These are phyloP conservation scores for Callithrix jacchus DNA, from an alignment of 2,113 vertebrate genomes.

Conservation along the genomic window DNA sequence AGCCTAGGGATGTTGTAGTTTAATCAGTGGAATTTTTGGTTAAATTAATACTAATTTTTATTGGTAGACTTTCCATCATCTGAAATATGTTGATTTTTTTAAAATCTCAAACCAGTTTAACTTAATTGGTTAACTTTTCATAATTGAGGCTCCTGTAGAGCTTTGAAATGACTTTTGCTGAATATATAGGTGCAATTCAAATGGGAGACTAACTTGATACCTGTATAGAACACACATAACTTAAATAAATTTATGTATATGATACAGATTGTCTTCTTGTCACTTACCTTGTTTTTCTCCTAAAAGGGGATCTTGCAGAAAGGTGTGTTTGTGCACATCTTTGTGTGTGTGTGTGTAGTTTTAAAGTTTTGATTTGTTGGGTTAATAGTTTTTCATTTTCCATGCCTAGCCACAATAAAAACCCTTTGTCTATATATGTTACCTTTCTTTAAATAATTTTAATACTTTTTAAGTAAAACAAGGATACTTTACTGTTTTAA, in stretches of 20 bases:
- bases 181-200: neutral
- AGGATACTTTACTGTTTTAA: conserved; percentile 30
- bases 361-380: conserved; percentile 62
- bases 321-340: conserved; percentile 26
- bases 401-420: neutral
- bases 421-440: conserved; percentile 16
- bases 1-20: neutral
- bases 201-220: neutral
- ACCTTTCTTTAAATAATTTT: conserved; percentile 23
- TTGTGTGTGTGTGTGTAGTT: conserved; percentile 2
- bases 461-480: conserved; percentile 60
- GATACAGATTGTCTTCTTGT: conserved; percentile 31
- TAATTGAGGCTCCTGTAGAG: neutral
- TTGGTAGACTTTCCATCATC: neutral
- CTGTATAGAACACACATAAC: neutral
- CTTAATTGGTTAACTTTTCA: conserved; percentile 6
- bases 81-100: neutral
- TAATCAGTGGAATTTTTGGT: conserved; percentile 11
- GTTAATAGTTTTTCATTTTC: conserved; percentile 36
- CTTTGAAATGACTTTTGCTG: conserved; percentile 11
- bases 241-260: conserved; percentile 15
- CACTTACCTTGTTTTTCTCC: conserved; percentile 10
- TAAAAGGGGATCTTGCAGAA: neutral
- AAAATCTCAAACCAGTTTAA: conserved; percentile 16
- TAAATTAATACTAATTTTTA: neutral